Evolutionary conservation across 1,140 invertebrate species (phyloP), one percentile per base, ranked within the genome.

Genomic region (Drosophila bifasciata): DNA sequence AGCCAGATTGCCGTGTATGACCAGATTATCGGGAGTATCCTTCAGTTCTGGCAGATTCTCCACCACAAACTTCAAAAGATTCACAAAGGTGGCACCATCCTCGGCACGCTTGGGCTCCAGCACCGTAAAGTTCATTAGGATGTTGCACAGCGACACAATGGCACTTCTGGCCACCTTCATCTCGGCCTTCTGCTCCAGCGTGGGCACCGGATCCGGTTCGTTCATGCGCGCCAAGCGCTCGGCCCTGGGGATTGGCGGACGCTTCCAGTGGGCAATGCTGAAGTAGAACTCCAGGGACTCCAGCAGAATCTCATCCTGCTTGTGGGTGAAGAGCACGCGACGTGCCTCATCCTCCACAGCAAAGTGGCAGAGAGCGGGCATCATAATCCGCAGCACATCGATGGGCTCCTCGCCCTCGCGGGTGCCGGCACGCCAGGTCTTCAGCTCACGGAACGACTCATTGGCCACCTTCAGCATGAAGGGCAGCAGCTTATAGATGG

Each of bases 41-140:
- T 96, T 96, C 17, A 97, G 92, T 79, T 96, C 96, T 1, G 97
- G 96, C n/a, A 98, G 90, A 91, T 96, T 96, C 72, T 95, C 95
- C 61, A 97, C 96, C 41, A 97, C 95, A 83, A 98, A 98, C 90
- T 97, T 97, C 13, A 98, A 92, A 5, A 98, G 91, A 45, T 95
- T 94, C 59, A 95, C 94, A 90, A 98, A 98, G 5, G 95, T 92
- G 17, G 94, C 90, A 52, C 95, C 95, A 60, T 95, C 94, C 85
- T 97, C 95, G 4, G 97, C 96, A 15, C 96, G 91, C 91, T 96
- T 96, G 0, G 95, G 94, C 90, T 98, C 97, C 23, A 98, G 90
- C 1, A 98, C 97, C 11, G 96, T 96, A 0, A 98, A 94, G 83
- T 98, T 98, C 96, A 98, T 97, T 43, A 98, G 95, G 45, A 98